Evolutionary conservation across 2,888 invertebrate genomes (phyloP).

Genomic region (Gasteruption jaculator): DNA sequence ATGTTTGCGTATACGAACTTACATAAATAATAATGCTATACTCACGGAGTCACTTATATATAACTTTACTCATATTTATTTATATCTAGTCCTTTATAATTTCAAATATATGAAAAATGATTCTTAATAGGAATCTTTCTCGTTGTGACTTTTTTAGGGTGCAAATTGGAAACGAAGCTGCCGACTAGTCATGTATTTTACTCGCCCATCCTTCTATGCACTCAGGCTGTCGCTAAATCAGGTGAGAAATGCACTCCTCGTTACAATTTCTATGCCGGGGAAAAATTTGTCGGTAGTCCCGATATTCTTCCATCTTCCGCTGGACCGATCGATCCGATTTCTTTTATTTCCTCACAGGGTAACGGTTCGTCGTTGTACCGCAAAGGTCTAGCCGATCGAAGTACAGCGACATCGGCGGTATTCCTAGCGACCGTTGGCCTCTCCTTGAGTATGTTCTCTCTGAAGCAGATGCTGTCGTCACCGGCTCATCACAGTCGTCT

Average conservation of each 20-base stretch:
- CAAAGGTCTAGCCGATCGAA: slow-evolving; percentile 31
- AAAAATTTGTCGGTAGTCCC: too few relatives aligned
- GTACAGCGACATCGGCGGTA: slow-evolving; percentile 36
- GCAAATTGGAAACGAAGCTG: too few relatives aligned
- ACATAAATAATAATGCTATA: too few relatives aligned
- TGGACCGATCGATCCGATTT: too few relatives aligned
- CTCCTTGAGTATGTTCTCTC: slow-evolving; percentile 43
- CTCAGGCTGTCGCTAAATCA: slow-evolving; percentile 38
- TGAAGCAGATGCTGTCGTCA: slow-evolving; percentile 40
- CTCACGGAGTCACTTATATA: too few relatives aligned
- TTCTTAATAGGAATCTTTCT: too few relatives aligned
- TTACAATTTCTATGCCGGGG: too few relatives aligned
- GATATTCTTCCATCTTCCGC: too few relatives aligned
- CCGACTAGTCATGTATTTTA: slow-evolving; percentile 36
- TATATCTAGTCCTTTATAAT: too few relatives aligned
- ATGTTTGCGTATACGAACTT: too few relatives aligned
- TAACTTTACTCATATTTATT: too few relatives aligned
- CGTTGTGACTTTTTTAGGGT: slow-evolving; percentile 33
- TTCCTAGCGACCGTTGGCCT: slow-evolving; percentile 42
- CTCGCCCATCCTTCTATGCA: slow-evolving; percentile 34
- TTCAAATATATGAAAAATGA: too few relatives aligned
- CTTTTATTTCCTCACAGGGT: slow-evolving; percentile 24
- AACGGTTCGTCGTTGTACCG: slow-evolving; percentile 29
- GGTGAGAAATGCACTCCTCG: slow-evolving; percentile 34
- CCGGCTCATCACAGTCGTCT: slow-evolving; percentile 30